Evolutionary conservation across 2,797 vertebrate genomes (phyloP).

Genomic region (Danio choprae): DNA sequence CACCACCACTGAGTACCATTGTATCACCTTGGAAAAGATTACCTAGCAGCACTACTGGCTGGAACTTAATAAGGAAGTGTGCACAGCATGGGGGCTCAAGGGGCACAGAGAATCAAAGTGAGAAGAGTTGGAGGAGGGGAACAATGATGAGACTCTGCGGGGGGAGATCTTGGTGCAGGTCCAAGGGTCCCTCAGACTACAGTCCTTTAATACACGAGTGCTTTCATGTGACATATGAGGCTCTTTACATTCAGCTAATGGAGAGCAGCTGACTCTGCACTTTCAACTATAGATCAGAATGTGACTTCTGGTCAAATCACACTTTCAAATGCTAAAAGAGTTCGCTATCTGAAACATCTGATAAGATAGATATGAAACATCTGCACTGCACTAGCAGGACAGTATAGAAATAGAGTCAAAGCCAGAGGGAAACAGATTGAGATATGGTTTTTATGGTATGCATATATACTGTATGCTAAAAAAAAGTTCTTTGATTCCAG

Average conservation of each 20-base stretch:
- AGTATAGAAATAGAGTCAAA: conserved; percentile 1
- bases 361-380: conserved; percentile 3
- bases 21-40: conserved; percentile 75
- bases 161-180: conserved; percentile 18
- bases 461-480: not conserved
- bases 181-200: conserved; percentile 8
- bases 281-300: conserved; percentile 34
- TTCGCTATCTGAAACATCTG: conserved; percentile 28
- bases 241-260: conserved; percentile 33
- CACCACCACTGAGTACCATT: conserved; percentile 60
- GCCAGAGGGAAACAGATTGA: not conserved
- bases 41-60: conserved; percentile 68
- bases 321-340: conserved; percentile 20
- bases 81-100: conserved; percentile 66
- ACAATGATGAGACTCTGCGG: conserved; percentile 59
- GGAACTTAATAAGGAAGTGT: conserved; percentile 69
- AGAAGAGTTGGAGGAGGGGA: conserved; percentile 60
- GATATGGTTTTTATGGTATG: not conserved
- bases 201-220: conserved; percentile 13
- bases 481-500: conserved; percentile 3
- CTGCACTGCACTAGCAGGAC: not conserved
- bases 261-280: conserved; percentile 35
- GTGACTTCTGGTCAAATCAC: conserved; percentile 29
- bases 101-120: conserved; percentile 61
- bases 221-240: conserved; percentile 38